Conservation (phyloP, 2,888 invertebrate species). For the Flabesymbios commensalis region DNA sequence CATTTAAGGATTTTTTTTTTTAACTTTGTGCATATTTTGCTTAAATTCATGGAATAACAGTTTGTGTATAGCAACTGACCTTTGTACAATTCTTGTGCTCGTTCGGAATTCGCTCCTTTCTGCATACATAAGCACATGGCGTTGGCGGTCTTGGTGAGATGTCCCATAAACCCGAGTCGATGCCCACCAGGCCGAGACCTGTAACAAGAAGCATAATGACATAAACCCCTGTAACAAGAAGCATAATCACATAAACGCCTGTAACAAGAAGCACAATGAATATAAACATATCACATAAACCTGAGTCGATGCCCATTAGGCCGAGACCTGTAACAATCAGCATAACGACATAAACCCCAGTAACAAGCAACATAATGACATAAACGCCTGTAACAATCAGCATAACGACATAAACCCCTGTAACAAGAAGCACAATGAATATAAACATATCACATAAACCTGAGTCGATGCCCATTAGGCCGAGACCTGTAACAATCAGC, state of each 20-base stretch:
- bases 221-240: background rate
- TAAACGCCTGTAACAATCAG: too few relatives aligned
- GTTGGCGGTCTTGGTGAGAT: conserved; percentile 67
- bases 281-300: background rate
- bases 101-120: conserved; percentile 59
- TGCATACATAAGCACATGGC: conserved; percentile 61
- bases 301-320: background rate
- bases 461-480: background rate
- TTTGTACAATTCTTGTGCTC: too few relatives aligned
- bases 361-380: too few relatives aligned
- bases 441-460: background rate
- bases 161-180: conserved; percentile 70
- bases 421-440: background rate
- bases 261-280: conserved; percentile 3
- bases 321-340: too few relatives aligned
- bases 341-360: too few relatives aligned
- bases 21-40: too few relatives aligned
- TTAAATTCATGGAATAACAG: too few relatives aligned
- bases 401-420: background rate
- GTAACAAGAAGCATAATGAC: conserved; percentile 6
- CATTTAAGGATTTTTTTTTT: too few relatives aligned
- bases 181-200: conserved; percentile 43
- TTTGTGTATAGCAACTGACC: too few relatives aligned
- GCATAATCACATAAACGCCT: background rate
- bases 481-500: too few relatives aligned